Conservation (phyloP, 1,140 invertebrate species). For the Dufourea novaeangliae region DNA sequence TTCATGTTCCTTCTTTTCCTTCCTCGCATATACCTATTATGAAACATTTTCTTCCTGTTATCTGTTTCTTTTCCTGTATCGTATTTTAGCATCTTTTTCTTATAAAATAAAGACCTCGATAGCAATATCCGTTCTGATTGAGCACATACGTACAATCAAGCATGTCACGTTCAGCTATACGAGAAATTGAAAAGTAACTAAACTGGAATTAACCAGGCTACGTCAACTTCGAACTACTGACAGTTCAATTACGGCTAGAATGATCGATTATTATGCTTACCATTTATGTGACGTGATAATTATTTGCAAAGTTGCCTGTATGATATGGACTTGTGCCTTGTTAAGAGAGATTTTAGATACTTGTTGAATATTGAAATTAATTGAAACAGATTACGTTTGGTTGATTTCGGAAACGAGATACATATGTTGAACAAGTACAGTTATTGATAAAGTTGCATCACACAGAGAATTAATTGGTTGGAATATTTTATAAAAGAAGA, state of each 20-base stretch:
- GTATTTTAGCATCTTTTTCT: background rate
- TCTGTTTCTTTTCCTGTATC: background rate
- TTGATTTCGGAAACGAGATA: background rate
- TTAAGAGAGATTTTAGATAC: background rate
- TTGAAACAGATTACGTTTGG: slow-evolving; percentile 27
- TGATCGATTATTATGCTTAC: slow-evolving; percentile 43
- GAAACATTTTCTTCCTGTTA: background rate
- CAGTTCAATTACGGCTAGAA: slow-evolving; percentile 18
- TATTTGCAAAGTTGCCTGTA: background rate
- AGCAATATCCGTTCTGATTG: background rate
- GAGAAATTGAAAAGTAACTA: slow-evolving; percentile 35
- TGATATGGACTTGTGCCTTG: background rate
- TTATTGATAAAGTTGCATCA: slow-evolving; percentile 10
- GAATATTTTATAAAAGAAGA: no score
- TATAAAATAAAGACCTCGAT: background rate
- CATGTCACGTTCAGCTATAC: background rate
- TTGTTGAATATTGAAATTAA: background rate
- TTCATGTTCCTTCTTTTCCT: background rate
- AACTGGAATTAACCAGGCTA: slow-evolving; percentile 9
- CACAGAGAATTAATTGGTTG: background rate
- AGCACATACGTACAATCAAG: background rate
- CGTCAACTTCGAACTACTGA: background rate
- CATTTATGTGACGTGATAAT: slow-evolving; percentile 7
- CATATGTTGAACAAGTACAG: no score
- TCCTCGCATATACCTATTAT: background rate